These are phyloP conservation scores for Zaprionus nigranus DNA, from an alignment of 1,140 invertebrate genomes.

Conservation along the genomic window DNA sequence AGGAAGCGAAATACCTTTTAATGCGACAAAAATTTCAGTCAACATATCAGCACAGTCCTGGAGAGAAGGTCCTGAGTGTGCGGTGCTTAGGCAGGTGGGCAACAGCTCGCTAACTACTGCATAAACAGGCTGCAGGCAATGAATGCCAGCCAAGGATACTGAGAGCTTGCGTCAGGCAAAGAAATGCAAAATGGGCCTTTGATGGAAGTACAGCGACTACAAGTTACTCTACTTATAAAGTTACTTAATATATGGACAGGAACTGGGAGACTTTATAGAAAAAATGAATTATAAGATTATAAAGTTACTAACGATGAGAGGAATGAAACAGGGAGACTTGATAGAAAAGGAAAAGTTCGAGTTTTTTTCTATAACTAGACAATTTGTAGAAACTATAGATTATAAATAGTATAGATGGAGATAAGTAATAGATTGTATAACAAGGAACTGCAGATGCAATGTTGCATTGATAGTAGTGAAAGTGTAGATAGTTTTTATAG, in stretches of 20 bases:
- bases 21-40: constrained; percentile 81
- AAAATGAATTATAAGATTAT: no score
- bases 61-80: constrained; percentile 29
- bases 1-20: constrained; percentile 82
- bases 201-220: not conserved
- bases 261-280: no score
- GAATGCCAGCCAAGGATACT: constrained; percentile 63
- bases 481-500: no score
- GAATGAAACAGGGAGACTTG: no score
- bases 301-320: no score
- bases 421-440: not conserved
- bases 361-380: no score
- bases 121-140: constrained; percentile 83
- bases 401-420: not conserved
- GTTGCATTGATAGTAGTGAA: no score
- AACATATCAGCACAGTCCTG: constrained; percentile 63
- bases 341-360: no score
- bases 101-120: constrained; percentile 76
- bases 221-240: not conserved
- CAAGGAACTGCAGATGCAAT: no score
- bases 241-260: not conserved
- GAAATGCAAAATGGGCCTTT: not conserved
- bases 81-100: constrained; percentile 12
- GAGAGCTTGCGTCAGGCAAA: constrained; percentile 7
- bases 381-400: not conserved